A percentile compares a stretch with the other conserved stretches of the same genome.
Conservation (phyloP, 2,888 invertebrate genomes). For the Aphrophora alni region DNA sequence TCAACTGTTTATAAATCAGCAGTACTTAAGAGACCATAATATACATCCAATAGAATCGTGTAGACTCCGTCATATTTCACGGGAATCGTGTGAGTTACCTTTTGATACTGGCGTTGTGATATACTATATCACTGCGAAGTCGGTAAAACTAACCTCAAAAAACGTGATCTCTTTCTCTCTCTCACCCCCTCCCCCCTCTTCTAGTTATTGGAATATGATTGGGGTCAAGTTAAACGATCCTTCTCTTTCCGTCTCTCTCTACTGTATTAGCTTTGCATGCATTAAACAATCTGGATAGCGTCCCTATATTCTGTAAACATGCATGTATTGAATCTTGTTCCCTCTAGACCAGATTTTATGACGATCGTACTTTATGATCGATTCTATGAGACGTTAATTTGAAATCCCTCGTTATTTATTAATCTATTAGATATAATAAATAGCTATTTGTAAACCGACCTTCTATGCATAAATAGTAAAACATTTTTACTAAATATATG, state of each 20-base stretch:
- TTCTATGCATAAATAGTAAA: too few species aligned
- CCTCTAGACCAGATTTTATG: not conserved
- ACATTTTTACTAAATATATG: too few species aligned
- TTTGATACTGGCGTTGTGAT: constrained; percentile 27
- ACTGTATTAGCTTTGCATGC: not conserved
- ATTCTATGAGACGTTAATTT: not conserved
- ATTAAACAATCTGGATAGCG: not conserved
- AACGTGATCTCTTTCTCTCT: constrained; percentile 23
- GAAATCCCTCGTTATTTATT: not conserved
- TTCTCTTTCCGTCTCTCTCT: not conserved
- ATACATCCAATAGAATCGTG: constrained; percentile 29
- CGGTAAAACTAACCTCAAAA: constrained; percentile 22
- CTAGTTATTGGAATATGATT: not conserved
- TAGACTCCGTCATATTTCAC: constrained; percentile 28
- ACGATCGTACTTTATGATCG: not conserved
- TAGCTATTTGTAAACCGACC: too few species aligned
- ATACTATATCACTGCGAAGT: constrained; percentile 24
- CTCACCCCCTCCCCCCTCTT: not conserved
- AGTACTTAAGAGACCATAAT: constrained; percentile 25
- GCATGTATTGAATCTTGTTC: not conserved
- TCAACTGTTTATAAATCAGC: constrained; percentile 31
- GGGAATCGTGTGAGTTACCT: constrained; percentile 23
- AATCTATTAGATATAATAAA: too few species aligned
- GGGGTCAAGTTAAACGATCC: not conserved
- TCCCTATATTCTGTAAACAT: not conserved